phyloP scores from a whole-genome alignment of 2,113 vertebrate genomes.

The Platycercus adscitus region DNA sequence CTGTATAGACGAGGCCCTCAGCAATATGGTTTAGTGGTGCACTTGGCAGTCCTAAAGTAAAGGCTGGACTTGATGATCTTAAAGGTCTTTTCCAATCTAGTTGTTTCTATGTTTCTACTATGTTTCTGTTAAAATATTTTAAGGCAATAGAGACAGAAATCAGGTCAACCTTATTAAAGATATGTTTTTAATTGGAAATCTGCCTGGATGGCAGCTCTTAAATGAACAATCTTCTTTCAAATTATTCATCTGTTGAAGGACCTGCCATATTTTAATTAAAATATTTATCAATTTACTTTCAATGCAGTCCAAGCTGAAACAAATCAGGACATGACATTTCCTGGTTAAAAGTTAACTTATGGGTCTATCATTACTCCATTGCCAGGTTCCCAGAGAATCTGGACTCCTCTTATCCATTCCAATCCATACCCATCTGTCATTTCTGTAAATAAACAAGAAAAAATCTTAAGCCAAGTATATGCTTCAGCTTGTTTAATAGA shows the following conservation, averaged over 20 bases:
- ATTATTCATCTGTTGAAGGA: slow-evolving; percentile 10
- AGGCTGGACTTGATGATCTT: background rate
- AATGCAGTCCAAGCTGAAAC: background rate
- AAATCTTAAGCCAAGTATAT: background rate
- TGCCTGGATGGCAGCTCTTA: background rate
- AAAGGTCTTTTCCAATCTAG: background rate
- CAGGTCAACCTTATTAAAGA: background rate
- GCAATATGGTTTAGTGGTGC: background rate
- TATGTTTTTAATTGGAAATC: background rate
- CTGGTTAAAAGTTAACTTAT: slow-evolving; percentile 77
- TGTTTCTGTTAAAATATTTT: background rate
- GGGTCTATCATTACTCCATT: slow-evolving; percentile 91
- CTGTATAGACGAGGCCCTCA: background rate
- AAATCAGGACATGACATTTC: background rate
- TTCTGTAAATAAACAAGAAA: slow-evolving; percentile 58
- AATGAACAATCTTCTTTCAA: background rate
- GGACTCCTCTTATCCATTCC: slow-evolving; percentile 94
- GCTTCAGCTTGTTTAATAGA: background rate
- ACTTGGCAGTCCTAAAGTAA: background rate
- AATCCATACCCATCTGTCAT: slow-evolving; percentile 91
- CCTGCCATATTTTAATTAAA: slow-evolving; percentile 1
- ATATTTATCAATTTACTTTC: slow-evolving; percentile 12
- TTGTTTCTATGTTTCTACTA: background rate
- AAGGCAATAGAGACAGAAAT: background rate
- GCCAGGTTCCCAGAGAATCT: slow-evolving; percentile 85